Percentiles rank a stretch among this genome's conserved stretches.
These are phyloP conservation scores for Cottus gobio DNA, from an alignment of 2,113 vertebrate genomes.

Conservation along the genomic window DNA sequence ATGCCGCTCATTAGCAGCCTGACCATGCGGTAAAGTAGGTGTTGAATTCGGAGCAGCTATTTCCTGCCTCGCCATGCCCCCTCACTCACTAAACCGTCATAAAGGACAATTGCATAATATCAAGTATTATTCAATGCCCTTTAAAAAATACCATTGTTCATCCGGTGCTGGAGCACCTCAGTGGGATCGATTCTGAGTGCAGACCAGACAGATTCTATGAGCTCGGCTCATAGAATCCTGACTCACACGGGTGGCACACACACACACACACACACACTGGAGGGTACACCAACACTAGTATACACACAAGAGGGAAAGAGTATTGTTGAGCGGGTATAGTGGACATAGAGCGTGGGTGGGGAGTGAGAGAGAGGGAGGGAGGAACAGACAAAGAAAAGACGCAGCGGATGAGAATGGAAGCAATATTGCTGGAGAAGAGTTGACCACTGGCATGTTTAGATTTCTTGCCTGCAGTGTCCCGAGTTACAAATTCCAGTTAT, in stretches of 20 bases:
- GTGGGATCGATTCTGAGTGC: conserved; percentile 52
- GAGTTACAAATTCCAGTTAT: neutral
- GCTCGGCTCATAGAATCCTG: conserved; percentile 50
- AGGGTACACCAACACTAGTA: conserved; percentile 12
- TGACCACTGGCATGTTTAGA: neutral
- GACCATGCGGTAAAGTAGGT: conserved; percentile 12
- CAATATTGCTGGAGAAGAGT: conserved; percentile 7
- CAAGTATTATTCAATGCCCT: conserved; percentile 32
- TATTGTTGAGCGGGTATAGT: conserved; percentile 40
- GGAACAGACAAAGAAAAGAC: conserved; percentile 26
- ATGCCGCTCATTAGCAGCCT: conserved; percentile 2
- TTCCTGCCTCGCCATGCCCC: conserved; percentile 32
- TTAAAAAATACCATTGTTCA: conserved; percentile 37
- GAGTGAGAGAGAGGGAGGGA: conserved; percentile 39
- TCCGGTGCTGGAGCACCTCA: conserved; percentile 46
- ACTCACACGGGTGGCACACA: conserved; percentile 36
- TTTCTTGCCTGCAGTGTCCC: neutral
- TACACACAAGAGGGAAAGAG: conserved; percentile 22
- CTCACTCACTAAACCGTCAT: conserved; percentile 51
- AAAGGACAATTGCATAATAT: conserved; percentile 55
- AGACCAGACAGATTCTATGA: conserved; percentile 59
- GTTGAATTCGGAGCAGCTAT: conserved; percentile 28
- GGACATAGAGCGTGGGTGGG: conserved; percentile 50
- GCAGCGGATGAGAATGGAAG: conserved; percentile 6
- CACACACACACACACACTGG: neutral